Base-by-base conservation (phyloP, 2,797 vertebrate genomes). In the Limosa lapponica region DNA sequence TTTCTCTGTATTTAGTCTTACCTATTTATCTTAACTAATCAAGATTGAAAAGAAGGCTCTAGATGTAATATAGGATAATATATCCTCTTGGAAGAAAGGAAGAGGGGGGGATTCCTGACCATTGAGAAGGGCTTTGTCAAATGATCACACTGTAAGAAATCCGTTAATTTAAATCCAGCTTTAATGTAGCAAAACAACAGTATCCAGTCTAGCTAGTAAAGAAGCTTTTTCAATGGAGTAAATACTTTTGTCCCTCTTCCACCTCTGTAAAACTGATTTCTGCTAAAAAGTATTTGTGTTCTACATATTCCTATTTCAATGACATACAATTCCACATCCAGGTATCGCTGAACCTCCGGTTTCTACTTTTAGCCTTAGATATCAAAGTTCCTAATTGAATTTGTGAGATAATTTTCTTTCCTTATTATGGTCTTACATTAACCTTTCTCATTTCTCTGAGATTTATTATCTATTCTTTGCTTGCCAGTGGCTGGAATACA, bases 281-380 rank as follows among this genome's bases (percentile, higher is more conserved):
- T 44, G 8, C 16, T 80, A 72, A 78, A 74, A 86, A 37, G 2
- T 16, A 32, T 41, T 82, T 69, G 16, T 49, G 13, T 80, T 86
- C 80, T 62, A 41, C 30, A 36, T 86, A 86, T 96, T 81, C 41
- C 51, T 75, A 14, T 75, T 85, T 44, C 72, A 83, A 6, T 89
- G 49, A 55, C 69, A 80, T 52, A 43, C 12, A 81, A 43, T 41
- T 92, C 24, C 49, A 51, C 8, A 9, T 69, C 32, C 72, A 95
- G 65, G 24, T 88, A 37, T 48, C 39, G 86, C 70, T 3, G 18
- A 75, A 82, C 22, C 13, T 79, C 65, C 27, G 4, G 39, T 93
- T 96, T 94, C 93, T 91, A 75, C 75, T 94, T 96, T 93, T 93
- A 96, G 72, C 51, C 28, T 86, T 75, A 75, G 39, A 93, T 82